Evolutionary conservation across 2,888 invertebrate species (phyloP).

Genomic region (Macrophya alboannulata): DNA sequence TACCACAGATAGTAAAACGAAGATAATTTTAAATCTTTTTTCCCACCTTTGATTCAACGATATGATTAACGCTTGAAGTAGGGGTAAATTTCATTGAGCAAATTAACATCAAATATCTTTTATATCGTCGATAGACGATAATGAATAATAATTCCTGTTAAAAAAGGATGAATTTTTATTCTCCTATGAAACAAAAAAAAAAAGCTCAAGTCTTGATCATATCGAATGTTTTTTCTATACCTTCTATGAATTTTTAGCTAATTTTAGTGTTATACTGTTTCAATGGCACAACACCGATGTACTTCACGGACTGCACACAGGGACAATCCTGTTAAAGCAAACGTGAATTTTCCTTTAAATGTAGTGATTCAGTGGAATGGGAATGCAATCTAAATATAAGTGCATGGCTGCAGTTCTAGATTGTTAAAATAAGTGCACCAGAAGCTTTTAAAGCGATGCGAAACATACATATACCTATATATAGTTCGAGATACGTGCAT

Average conservation of each 20-base stretch:
- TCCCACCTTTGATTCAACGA: not conserved
- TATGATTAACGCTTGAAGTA: slow-evolving; percentile 26
- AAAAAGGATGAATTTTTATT: not conserved
- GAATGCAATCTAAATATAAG: slow-evolving; percentile 29
- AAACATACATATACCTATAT: not conserved
- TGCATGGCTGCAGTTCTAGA: slow-evolving; percentile 33
- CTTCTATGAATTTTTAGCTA: not conserved
- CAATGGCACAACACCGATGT: slow-evolving; percentile 39
- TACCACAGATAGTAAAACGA: not conserved
- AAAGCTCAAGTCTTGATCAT: slow-evolving; percentile 5
- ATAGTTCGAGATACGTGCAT: slow-evolving; percentile 7
- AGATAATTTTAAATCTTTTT: not conserved
- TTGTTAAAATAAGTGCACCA: slow-evolving; percentile 35
- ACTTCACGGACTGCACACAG: slow-evolving; percentile 53
- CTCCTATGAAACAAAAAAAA: not conserved
- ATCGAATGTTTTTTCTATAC: not conserved
- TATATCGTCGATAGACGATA: not conserved
- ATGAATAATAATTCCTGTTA: not conserved
- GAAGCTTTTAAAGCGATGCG: slow-evolving; percentile 28
- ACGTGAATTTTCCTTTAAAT: slow-evolving; percentile 24
- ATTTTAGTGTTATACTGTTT: slow-evolving; percentile 15
- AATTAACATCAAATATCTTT: not conserved
- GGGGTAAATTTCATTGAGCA: not conserved
- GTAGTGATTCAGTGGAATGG: slow-evolving; percentile 1
- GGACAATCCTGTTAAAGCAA: slow-evolving; percentile 35